These are phyloP conservation scores for Zeuzera pyrina DNA, from an alignment of 2,888 invertebrate species.

Conservation along the genomic window DNA sequence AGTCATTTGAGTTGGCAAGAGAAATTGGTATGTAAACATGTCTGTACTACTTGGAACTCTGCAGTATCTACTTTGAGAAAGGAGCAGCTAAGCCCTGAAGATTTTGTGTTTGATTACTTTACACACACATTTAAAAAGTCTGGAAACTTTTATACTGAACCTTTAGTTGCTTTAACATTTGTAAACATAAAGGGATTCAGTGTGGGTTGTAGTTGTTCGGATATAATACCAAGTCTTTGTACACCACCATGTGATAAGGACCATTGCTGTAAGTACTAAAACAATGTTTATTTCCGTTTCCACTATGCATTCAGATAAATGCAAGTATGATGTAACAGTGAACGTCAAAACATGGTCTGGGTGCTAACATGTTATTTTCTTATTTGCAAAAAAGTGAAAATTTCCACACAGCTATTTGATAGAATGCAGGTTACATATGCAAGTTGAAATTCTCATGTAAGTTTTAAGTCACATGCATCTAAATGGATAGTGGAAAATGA, in stretches of 20 bases:
- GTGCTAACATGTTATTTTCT: no score
- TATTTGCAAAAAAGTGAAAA: no score
- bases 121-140: conserved; percentile 35
- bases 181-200: conserved; percentile 34
- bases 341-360: no score
- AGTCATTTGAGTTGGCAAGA: conserved; percentile 57
- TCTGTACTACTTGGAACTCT: conserved; percentile 51
- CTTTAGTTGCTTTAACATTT: conserved; percentile 47
- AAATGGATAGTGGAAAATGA: no score
- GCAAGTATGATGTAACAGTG: no score
- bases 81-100: conserved; percentile 41
- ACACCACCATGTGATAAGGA: conserved; percentile 39
- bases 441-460: no score
- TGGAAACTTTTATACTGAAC: conserved; percentile 38
- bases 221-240: conserved; percentile 36
- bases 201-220: conserved; percentile 31
- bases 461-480: no score
- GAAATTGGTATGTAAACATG: conserved; percentile 45
- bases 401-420: no score
- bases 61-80: conserved; percentile 40
- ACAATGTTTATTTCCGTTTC: no score
- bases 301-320: no score
- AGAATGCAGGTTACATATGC: no score
- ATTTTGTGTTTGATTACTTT: conserved; percentile 40
- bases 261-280: conserved; percentile 55